Evolutionary conservation across 2,888 invertebrate genomes (phyloP).

Genomic region (Noctua janthe): DNA sequence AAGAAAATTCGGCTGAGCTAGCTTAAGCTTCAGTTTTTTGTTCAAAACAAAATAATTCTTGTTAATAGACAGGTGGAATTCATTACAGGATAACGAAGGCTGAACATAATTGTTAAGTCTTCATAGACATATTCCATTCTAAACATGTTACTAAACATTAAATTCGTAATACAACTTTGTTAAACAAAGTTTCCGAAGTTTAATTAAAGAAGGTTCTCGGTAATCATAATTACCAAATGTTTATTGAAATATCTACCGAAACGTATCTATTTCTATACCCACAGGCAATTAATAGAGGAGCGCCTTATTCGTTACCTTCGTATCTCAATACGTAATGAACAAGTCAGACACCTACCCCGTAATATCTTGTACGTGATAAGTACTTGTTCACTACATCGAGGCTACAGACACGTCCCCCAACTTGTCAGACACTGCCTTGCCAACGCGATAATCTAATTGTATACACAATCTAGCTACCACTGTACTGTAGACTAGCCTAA

Average conservation of each 20-base stretch:
- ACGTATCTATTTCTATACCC: not conserved
- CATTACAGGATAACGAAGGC: not conserved
- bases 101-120: not conserved
- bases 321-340: constrained; percentile 16
- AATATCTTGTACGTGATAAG: constrained; percentile 50
- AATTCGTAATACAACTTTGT: not conserved
- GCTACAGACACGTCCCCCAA: constrained; percentile 50
- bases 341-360: constrained; percentile 21
- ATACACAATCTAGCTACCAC: constrained; percentile 49
- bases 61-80: constrained; percentile 15
- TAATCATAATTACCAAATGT: constrained; percentile 17
- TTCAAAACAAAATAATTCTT: not conserved
- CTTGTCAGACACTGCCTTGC: constrained; percentile 55
- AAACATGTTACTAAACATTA: not conserved
- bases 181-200: constrained; percentile 26
- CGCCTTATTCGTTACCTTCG: constrained; percentile 13
- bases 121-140: constrained; percentile 6
- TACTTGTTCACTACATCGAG: constrained; percentile 50
- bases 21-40: not conserved
- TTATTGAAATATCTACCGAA: constrained; percentile 21
- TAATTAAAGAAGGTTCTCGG: constrained; percentile 10
- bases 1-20: constrained; percentile 33
- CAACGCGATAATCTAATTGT: constrained; percentile 64
- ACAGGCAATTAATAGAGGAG: constrained; percentile 10
- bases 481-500: constrained; percentile 21